phyloP scores from a whole-genome alignment of 2,888 invertebrate species.

The Andrena bicolor region DNA sequence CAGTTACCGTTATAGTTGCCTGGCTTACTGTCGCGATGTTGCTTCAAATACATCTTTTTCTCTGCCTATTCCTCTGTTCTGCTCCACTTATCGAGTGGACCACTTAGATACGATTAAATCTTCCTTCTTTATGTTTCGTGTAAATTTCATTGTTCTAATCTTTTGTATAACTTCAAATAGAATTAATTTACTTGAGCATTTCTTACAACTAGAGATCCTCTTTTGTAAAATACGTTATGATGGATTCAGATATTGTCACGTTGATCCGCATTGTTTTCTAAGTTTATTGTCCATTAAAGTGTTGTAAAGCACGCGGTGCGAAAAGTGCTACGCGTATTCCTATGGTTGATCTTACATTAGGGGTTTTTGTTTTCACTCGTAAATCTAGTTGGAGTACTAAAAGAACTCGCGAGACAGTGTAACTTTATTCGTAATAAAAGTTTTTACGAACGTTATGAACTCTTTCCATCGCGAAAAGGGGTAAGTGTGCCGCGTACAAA shows the following conservation, averaged over 20 bases:
- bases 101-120: neutral
- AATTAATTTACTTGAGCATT: neutral
- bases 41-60: neutral
- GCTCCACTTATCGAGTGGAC: neutral
- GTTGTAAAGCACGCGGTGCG: neutral
- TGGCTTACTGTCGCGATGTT: slow-evolving; percentile 13
- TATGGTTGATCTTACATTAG: neutral
- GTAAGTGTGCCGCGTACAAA: neutral
- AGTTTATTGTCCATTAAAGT: neutral
- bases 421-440: neutral
- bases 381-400: neutral
- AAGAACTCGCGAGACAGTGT: neutral
- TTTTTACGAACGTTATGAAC: neutral
- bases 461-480: neutral
- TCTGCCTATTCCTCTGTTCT: neutral
- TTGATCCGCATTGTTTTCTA: too few species aligned
- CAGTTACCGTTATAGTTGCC: slow-evolving; percentile 33
- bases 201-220: neutral
- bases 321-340: neutral
- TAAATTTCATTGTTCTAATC: neutral
- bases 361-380: neutral
- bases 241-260: too few species aligned
- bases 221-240: too few species aligned
- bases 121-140: neutral
- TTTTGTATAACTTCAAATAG: neutral